Base-by-base conservation (phyloP, 1,140 invertebrate genomes). In the Platyura marginata region DNA sequence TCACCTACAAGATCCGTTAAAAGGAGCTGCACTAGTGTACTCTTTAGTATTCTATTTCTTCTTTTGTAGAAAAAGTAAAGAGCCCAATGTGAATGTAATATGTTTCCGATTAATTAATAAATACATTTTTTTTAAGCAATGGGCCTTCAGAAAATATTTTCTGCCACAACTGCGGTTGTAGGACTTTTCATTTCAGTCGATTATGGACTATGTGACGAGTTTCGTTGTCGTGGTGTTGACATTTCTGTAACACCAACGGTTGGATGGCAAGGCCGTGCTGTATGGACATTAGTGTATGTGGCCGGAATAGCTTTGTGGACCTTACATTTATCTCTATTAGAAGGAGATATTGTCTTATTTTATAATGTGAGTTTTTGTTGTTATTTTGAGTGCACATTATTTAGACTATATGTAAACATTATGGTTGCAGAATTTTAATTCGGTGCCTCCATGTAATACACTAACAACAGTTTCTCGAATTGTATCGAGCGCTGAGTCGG, bases 161-260 rank as follows among this genome's bases (percentile, higher is more conserved):
- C 69, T 6, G 65, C 66, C 21, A 70, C 70, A 8, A 70, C 68
- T 2, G 68, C 72, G 45, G 68, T 72, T 41, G 67, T 70, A 19
- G 70, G 70, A 19, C 49, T 74, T 6, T 75, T 75, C 52, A 69
- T 75, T 44, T 66, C 69, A 47, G 70, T 73, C 9, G 71, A 74
- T 53, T 75, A 74, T 48, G 70, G 68, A 21, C 55, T 75, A 16
- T 73, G 72, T 47, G 70, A 75, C 51, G 66, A 74, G 49, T 72
- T 74, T 54, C 63, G 68, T 29, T 75, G 72, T 48, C 59, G 70
- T 40, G 72, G 72, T 38, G 59, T 62, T 52, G 57, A 59, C 36
- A 46, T 52, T 23, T 59, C 59, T 2, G 64, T 53, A 22, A 59
- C 10, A 59, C 42, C 47, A 51, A 65, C 63, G 23, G 47, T 56